Conservation (phyloP, 92 coral and sea anemone genomes). For the Palythoa heliodiscus region DNA sequence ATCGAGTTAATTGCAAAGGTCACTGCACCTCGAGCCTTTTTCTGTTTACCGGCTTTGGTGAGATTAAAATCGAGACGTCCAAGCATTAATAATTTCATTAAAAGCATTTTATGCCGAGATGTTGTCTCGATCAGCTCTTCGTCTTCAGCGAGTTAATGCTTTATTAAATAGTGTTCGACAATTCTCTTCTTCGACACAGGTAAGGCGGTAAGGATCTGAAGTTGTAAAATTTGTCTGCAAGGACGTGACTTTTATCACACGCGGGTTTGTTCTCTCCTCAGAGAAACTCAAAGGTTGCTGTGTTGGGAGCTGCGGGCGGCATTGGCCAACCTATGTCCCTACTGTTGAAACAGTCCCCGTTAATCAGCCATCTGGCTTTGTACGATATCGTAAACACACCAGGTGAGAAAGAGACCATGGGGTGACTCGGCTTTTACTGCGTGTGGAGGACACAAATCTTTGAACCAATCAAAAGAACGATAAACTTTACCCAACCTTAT, state of each 20-base stretch:
- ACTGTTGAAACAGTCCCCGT: constrained; percentile 87
- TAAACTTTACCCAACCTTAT: too few relatives aligned
- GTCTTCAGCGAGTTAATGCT: constrained; percentile 63
- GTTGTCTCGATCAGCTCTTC: constrained; percentile 72
- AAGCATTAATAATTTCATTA: neutral
- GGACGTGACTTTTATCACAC: neutral
- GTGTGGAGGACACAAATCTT: too few relatives aligned
- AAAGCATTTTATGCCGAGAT: constrained; percentile 38
- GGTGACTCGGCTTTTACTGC: too few relatives aligned
- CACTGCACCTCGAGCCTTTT: neutral
- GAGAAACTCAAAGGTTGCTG: constrained; percentile 94
- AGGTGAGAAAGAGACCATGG: constrained; percentile 54
- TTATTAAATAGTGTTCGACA: constrained; percentile 55
- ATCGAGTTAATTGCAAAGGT: neutral
- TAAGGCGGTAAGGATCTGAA: constrained; percentile 48
- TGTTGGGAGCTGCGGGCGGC: constrained; percentile 99
- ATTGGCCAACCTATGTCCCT: constrained; percentile 99
- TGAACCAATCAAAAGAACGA: too few relatives aligned
- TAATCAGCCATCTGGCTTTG: constrained; percentile 92
- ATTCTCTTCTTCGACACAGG: constrained; percentile 87
- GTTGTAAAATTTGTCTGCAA: neutral
- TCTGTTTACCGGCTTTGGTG: neutral
- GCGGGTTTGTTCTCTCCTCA: constrained; percentile 30
- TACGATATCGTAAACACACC: constrained; percentile 99
- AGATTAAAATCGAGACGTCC: neutral